A percentile compares a stretch with the other conserved stretches of the same genome.
These are phyloP conservation scores for Phortica variegata DNA, from an alignment of 1,140 invertebrate species.

Conservation along the genomic window DNA sequence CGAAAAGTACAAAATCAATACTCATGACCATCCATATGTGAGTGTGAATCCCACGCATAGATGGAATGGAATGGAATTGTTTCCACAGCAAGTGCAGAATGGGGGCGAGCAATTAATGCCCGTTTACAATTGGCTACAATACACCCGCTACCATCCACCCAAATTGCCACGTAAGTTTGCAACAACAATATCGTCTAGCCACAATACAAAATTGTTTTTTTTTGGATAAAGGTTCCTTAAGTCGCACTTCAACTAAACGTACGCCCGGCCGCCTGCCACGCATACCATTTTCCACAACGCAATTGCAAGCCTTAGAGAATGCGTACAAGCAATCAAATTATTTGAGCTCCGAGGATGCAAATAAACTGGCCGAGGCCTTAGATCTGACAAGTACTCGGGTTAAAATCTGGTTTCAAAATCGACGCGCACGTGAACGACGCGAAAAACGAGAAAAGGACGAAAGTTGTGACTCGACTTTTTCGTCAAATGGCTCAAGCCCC, in stretches of 20 bases:
- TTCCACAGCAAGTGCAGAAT: neutral
- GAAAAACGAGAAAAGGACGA: conserved; percentile 59
- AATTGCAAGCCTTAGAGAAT: conserved; percentile 57
- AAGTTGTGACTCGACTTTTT: conserved; percentile 47
- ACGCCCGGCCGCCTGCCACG: conserved; percentile 60
- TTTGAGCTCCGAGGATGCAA: conserved; percentile 60
- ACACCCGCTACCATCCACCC: conserved; percentile 72
- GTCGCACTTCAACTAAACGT: conserved; percentile 55
- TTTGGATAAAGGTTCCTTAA: conserved; percentile 31
- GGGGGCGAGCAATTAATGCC: conserved; percentile 29
- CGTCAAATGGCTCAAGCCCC: conserved; percentile 51
- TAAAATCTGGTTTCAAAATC: conserved; percentile 85
- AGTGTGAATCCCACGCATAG: too few relatives aligned
- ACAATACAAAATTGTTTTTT: too few relatives aligned
- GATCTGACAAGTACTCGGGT: conserved; percentile 62
- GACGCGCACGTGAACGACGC: conserved; percentile 69
- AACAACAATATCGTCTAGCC: too few relatives aligned
- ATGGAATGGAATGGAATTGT: neutral
- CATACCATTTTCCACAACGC: conserved; percentile 59
- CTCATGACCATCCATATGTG: too few relatives aligned
- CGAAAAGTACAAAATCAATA: too few relatives aligned
- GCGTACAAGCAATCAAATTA: conserved; percentile 60
- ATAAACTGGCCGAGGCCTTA: conserved; percentile 54
- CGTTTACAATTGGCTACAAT: conserved; percentile 67
- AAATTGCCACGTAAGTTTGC: conserved; percentile 66